Conservation (phyloP, 1,140 invertebrate genomes). For the Chymomyza costata region DNA sequence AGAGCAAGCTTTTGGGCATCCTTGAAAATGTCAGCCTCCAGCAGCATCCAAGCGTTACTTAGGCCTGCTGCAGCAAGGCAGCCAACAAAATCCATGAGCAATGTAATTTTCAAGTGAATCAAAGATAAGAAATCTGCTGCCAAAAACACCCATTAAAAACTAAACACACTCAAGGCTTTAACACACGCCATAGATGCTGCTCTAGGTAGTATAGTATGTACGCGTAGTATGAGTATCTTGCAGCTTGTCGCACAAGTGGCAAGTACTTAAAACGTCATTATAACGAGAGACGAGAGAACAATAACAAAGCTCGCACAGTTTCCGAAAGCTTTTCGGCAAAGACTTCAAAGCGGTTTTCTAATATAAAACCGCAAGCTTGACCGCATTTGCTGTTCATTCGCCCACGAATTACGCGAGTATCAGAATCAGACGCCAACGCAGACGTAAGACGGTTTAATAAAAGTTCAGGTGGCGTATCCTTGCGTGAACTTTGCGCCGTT, state of each 20-base stretch:
- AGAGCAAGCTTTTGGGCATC: constrained; percentile 30
- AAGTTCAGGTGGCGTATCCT: constrained; percentile 38
- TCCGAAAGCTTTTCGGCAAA: constrained; percentile 32
- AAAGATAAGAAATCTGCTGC: constrained; percentile 52
- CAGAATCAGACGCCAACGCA: constrained; percentile 48
- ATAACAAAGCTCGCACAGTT: constrained; percentile 27
- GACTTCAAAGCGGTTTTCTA: constrained; percentile 17
- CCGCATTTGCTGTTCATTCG: constrained; percentile 58
- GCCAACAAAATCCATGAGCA: constrained; percentile 27
- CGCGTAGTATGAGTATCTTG: too few species aligned
- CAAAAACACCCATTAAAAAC: constrained; percentile 60
- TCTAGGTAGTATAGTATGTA: too few species aligned
- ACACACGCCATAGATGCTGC: too few species aligned
- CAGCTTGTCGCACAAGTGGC: background rate
- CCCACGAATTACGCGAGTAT: constrained; percentile 19
- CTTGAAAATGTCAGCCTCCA: constrained; percentile 39
- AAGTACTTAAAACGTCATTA: constrained; percentile 3
- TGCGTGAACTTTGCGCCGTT: too few species aligned
- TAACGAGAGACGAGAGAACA: constrained; percentile 19
- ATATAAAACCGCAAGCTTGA: constrained; percentile 72
- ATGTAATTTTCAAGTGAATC: constrained; percentile 58
- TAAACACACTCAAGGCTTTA: constrained; percentile 43
- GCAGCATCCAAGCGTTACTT: too few species aligned
- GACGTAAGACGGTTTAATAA: constrained; percentile 32
- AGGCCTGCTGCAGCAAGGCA: constrained; percentile 41